Evolutionary conservation across 1,140 invertebrate genomes (phyloP).

Genomic region (Camponotus pennsylvanicus): DNA sequence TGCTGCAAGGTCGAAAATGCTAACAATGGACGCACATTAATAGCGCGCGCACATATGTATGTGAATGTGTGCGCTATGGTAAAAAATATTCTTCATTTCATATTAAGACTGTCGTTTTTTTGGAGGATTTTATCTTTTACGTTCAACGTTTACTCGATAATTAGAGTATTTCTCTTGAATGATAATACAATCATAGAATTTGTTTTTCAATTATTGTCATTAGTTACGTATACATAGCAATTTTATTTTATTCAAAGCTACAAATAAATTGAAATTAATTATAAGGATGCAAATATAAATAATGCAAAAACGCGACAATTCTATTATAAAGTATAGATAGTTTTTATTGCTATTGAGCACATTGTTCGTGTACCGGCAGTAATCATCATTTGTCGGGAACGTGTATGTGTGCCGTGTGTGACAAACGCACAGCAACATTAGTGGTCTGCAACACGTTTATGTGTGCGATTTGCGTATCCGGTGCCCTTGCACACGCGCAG

Average conservation of each 20-base stretch:
- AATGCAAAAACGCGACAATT: background rate
- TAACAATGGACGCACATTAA: slow-evolving; percentile 58
- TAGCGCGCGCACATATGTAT: background rate
- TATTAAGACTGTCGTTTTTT: background rate
- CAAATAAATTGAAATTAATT: background rate
- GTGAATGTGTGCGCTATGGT: background rate
- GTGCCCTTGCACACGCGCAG: slow-evolving; percentile 66
- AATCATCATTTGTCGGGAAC: slow-evolving; percentile 49
- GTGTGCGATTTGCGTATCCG: slow-evolving; percentile 58
- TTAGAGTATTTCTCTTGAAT: too few relatives aligned
- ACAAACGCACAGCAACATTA: slow-evolving; percentile 61
- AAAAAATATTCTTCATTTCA: slow-evolving; percentile 18
- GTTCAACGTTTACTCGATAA: background rate
- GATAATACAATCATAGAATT: background rate
- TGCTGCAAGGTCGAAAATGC: slow-evolving; percentile 59
- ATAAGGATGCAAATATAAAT: background rate
- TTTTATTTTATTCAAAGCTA: background rate
- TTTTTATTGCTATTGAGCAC: slow-evolving; percentile 48
- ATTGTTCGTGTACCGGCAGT: slow-evolving; percentile 44
- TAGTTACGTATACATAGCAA: too few relatives aligned
- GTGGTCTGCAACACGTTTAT: background rate
- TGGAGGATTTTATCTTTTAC: background rate
- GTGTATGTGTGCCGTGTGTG: slow-evolving; percentile 27
- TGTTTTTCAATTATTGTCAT: background rate
- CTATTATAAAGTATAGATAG: background rate